These are phyloP conservation scores for Penaeus indicus DNA, from an alignment of 1,140 invertebrate genomes.

Conservation along the genomic window DNA sequence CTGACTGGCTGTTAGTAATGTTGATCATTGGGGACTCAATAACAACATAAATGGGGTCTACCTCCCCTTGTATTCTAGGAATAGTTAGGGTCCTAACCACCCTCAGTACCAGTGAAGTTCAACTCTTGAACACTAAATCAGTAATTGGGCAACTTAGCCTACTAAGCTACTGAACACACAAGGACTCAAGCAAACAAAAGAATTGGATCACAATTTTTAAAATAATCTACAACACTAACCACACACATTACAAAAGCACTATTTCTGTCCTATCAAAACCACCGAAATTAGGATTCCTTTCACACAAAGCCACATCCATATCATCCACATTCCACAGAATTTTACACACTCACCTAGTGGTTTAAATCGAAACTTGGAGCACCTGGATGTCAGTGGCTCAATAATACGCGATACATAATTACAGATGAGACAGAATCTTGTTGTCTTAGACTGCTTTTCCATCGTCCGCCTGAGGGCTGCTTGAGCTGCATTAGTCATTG, in stretches of 20 bases:
- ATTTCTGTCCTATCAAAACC: too few species aligned
- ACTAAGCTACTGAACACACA: not conserved
- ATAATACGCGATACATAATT: constrained; percentile 99
- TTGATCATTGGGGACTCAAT: too few species aligned
- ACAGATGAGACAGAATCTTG: constrained; percentile 97
- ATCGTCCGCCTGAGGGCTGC: constrained; percentile 96
- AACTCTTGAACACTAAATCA: too few species aligned
- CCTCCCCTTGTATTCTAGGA: too few species aligned
- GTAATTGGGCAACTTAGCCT: too few species aligned
- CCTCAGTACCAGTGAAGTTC: too few species aligned
- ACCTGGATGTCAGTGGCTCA: constrained; percentile 96
- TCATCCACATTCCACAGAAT: too few species aligned
- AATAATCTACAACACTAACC: too few species aligned
- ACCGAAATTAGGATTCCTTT: not conserved
- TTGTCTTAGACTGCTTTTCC: constrained; percentile 95
- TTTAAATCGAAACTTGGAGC: constrained; percentile 98
- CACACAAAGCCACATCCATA: not conserved
- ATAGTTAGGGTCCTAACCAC: not conserved
- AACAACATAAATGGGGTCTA: too few species aligned
- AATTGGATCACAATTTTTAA: too few species aligned
- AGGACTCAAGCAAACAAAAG: not conserved
- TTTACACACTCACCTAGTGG: constrained; percentile 71
- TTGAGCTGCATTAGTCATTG: constrained; percentile 95
- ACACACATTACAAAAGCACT: too few species aligned
- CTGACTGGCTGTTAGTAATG: too few species aligned